Evolutionary conservation across 1,140 invertebrate species (phyloP).

Genomic region (Colletes gigas): DNA sequence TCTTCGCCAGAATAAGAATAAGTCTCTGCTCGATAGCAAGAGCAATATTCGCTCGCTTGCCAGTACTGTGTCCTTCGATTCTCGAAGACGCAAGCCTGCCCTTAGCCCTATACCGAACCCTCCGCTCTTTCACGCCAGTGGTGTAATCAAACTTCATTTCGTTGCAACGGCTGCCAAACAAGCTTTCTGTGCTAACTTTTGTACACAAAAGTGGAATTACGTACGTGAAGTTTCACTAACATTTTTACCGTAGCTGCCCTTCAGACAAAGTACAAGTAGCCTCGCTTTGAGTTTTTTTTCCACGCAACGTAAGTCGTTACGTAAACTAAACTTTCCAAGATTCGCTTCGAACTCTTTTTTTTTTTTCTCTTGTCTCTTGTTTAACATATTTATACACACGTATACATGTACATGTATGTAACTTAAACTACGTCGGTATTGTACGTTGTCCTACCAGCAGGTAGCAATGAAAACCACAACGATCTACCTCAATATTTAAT

Average conservation of each 20-base stretch:
- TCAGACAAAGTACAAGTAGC: conserved; percentile 51
- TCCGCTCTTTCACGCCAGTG: conserved; percentile 31
- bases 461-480: conserved; percentile 38
- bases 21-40: conserved; percentile 25
- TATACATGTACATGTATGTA: neutral
- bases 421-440: conserved; percentile 7
- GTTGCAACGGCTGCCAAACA: conserved; percentile 68
- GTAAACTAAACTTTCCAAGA: conserved; percentile 43
- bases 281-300: conserved; percentile 58
- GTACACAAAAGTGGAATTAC: conserved; percentile 67
- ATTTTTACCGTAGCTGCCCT: conserved; percentile 51
- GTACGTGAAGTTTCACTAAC: conserved; percentile 67
- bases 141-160: conserved; percentile 62
- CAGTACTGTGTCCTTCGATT: conserved; percentile 36
- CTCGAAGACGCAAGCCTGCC: conserved; percentile 43
- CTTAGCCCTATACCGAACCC: conserved; percentile 3
- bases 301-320: conserved; percentile 54
- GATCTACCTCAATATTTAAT: conserved; percentile 50
- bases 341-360: conserved; percentile 11
- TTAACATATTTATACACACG: conserved; percentile 8
- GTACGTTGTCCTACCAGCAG: conserved; percentile 1
- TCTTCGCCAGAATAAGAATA: neutral
- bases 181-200: conserved; percentile 68
- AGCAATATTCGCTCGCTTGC: conserved; percentile 4
- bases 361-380: conserved; percentile 11